Evolutionary conservation across 2,888 invertebrate species (phyloP).

Genomic region (Lepidochrysops patricia): DNA sequence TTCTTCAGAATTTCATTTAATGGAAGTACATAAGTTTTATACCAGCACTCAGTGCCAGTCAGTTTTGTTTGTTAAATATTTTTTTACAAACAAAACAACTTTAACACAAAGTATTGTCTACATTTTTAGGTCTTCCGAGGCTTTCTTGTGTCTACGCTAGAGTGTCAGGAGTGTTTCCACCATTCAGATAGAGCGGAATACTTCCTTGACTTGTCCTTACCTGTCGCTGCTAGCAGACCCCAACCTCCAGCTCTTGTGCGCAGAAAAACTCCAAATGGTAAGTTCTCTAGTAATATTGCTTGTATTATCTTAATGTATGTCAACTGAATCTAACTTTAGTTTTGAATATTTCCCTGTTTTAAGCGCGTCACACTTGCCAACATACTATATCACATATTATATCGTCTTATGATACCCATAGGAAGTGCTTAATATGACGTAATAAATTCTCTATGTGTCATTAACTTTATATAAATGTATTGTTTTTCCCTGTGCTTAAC

Average conservation of each 20-base stretch:
- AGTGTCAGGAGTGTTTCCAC: constrained; percentile 92
- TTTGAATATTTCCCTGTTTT: no score
- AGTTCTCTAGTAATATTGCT: constrained; percentile 19
- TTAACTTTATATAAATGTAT: neutral
- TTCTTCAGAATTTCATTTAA: no score
- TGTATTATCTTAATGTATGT: no score
- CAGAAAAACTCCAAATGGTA: constrained; percentile 68
- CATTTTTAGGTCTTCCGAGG: constrained; percentile 87
- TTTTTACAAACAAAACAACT: no score
- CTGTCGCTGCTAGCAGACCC: constrained; percentile 84
- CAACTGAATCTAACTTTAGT: no score
- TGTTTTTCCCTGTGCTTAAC: neutral
- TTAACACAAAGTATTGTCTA: neutral
- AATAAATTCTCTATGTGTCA: neutral
- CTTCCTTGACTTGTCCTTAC: constrained; percentile 95
- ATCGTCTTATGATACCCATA: no score
- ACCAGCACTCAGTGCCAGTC: no score
- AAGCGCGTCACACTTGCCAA: no score
- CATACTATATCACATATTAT: no score
- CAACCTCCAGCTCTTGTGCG: constrained; percentile 78
- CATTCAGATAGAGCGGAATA: constrained; percentile 91
- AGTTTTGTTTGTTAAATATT: no score
- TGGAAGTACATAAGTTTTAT: no score
- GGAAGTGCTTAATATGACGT: neutral
- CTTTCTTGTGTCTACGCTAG: constrained; percentile 89